phyloP scores from a whole-genome alignment of 2,797 vertebrate genomes.

The Cheirogaleus major region DNA sequence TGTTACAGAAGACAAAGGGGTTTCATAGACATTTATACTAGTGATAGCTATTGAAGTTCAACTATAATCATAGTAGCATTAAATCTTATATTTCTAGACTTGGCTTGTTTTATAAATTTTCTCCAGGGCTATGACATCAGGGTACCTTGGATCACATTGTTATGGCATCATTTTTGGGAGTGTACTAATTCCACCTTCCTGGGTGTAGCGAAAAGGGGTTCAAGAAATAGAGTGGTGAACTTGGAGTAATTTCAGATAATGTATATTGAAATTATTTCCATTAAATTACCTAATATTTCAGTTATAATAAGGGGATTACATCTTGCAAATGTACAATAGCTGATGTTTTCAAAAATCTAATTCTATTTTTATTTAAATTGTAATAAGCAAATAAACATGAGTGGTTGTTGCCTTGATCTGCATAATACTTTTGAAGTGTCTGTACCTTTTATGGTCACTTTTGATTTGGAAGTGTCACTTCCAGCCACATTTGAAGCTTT shows the following conservation, averaged over 20 bases:
- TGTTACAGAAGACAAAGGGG: background rate
- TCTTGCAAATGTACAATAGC: background rate
- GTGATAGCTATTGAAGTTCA: background rate
- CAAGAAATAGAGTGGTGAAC: background rate
- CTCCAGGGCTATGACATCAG: background rate
- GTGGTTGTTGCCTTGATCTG: background rate
- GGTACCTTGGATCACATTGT: background rate
- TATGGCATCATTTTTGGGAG: background rate
- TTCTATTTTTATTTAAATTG: background rate
- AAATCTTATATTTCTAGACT: background rate
- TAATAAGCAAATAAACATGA: background rate
- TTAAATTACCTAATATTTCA: background rate
- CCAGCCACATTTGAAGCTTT: slow-evolving; percentile 95
- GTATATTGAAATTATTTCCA: background rate
- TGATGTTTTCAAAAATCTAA: background rate
- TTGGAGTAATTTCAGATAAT: background rate
- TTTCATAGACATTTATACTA: background rate
- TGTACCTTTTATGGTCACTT: slow-evolving; percentile 95
- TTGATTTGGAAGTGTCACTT: slow-evolving; percentile 94
- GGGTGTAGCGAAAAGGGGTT: background rate
- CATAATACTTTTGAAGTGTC: background rate
- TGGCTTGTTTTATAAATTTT: background rate
- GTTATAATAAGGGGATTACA: background rate
- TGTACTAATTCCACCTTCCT: background rate
- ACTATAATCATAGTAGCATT: background rate